These are phyloP conservation scores for Tanytarsus gracilentus DNA, from an alignment of 2,888 invertebrate genomes.

Conservation along the genomic window DNA sequence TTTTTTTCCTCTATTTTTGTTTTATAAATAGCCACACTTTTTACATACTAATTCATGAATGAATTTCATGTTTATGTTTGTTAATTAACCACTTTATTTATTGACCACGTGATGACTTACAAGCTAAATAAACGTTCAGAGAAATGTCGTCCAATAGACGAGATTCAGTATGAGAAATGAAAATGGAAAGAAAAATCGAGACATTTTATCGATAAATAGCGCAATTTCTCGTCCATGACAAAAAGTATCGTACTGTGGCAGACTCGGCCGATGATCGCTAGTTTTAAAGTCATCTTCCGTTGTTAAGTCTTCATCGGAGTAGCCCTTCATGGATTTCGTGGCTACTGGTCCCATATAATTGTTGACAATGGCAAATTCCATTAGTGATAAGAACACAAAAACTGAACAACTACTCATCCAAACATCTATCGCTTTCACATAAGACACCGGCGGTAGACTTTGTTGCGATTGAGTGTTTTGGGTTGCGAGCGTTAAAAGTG, in stretches of 20 bases:
- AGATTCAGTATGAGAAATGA: conserved; percentile 84
- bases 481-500: conserved; percentile 52
- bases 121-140: conserved; percentile 38
- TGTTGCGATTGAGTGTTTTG: conserved; percentile 89
- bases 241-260: conserved; percentile 74
- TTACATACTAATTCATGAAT: too few relatives aligned
- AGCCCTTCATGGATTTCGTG: conserved; percentile 83
- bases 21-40: too few relatives aligned
- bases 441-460: conserved; percentile 80
- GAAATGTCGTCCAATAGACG: conserved; percentile 82
- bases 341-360: conserved; percentile 81
- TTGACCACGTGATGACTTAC: not conserved
- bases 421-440: conserved; percentile 85
- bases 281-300: conserved; percentile 64
- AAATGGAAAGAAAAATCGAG: conserved; percentile 81
- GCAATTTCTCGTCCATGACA: conserved; percentile 72
- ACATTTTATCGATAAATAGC: conserved; percentile 77
- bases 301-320: conserved; percentile 73
- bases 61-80: too few relatives aligned
- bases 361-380: conserved; percentile 86
- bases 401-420: conserved; percentile 91
- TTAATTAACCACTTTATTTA: too few relatives aligned
- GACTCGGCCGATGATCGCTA: conserved; percentile 51
- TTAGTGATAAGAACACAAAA: conserved; percentile 80
- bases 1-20: too few relatives aligned